Evolutionary conservation across 2,797 vertebrate genomes (phyloP).

Genomic region (Phrynocephalus guinanensis): DNA sequence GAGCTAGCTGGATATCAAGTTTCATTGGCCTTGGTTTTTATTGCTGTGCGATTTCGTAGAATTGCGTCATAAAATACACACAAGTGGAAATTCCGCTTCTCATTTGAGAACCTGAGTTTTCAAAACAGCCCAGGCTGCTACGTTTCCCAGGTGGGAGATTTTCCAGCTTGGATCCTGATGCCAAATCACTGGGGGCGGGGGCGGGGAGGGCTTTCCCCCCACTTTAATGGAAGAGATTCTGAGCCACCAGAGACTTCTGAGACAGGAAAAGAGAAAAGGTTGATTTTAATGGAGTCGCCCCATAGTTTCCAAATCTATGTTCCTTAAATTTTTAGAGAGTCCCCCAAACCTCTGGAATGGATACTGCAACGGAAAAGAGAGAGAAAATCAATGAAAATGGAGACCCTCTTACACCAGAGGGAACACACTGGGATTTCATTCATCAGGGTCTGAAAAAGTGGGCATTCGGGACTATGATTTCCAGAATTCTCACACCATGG

Average conservation of each 20-base stretch:
- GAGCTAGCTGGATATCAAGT: conserved; percentile 48
- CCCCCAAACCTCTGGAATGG: background rate
- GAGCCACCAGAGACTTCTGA: background rate
- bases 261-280: background rate
- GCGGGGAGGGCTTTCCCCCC: background rate
- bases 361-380: background rate
- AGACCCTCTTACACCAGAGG: background rate
- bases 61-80: background rate
- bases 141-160: background rate
- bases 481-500: too few species aligned
- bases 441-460: too few species aligned
- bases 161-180: background rate
- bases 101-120: background rate
- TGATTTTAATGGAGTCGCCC: background rate
- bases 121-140: background rate
- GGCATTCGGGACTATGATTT: too few species aligned
- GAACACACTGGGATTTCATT: background rate
- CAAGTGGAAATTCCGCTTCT: background rate
- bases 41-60: conserved; percentile 6
- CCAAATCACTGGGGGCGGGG: too few species aligned
- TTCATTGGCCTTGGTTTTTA: conserved; percentile 52
- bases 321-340: background rate
- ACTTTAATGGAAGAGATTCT: background rate
- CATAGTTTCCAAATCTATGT: background rate
- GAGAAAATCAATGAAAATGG: background rate